Evolutionary conservation across 2,797 vertebrate genomes (phyloP).

Genomic region (Nothura maculosa): DNA sequence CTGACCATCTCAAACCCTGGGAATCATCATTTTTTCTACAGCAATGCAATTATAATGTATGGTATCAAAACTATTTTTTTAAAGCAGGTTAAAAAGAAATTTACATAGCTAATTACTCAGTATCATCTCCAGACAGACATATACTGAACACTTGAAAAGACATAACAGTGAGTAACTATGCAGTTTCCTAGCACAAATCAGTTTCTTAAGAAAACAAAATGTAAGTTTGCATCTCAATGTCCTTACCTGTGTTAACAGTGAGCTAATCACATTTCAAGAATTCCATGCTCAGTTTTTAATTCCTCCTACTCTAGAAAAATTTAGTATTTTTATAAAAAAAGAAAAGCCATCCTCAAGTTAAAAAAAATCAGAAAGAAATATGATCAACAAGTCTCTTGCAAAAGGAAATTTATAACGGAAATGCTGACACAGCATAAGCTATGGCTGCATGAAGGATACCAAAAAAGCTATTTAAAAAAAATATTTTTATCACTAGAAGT

Average conservation of each 20-base stretch:
- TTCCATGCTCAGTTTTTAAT: neutral
- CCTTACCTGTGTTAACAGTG: neutral
- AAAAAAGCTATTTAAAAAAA: conserved; percentile 76
- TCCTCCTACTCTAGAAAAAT: neutral
- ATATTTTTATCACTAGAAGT: conserved; percentile 74
- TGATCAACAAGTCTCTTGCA: conserved; percentile 54
- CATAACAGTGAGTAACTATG: neutral
- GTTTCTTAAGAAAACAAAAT: neutral
- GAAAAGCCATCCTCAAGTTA: conserved; percentile 36
- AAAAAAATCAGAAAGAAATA: conserved; percentile 54
- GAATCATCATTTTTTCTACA: conserved; percentile 35
- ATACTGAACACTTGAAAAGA: neutral
- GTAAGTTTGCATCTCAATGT: neutral
- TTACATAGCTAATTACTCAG: neutral
- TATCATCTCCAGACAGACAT: neutral
- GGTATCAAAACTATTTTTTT: conserved; percentile 41
- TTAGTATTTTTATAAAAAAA: conserved; percentile 1
- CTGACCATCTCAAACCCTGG: conserved; percentile 36
- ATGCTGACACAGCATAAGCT: conserved; percentile 71
- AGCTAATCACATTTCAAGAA: neutral
- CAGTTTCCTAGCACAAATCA: neutral
- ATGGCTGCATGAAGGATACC: conserved; percentile 40
- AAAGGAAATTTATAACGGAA: conserved; percentile 70
- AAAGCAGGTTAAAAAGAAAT: conserved; percentile 59
- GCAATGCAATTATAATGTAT: conserved; percentile 21